Conservation (phyloP, 2,888 invertebrate genomes). For the Lycophotia porphyrea region DNA sequence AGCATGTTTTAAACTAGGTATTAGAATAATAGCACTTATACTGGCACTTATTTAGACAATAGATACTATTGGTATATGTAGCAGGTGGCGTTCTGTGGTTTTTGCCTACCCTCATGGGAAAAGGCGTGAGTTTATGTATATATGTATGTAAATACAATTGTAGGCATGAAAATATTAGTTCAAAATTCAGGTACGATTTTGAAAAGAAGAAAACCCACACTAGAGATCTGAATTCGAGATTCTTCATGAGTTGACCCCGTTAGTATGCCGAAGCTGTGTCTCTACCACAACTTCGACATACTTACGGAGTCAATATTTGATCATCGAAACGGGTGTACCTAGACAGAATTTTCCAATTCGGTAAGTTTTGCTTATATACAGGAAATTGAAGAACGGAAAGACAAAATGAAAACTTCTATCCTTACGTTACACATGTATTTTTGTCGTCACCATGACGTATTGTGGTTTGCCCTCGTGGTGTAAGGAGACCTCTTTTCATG, state of each 20-base stretch:
- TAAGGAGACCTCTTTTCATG: not conserved
- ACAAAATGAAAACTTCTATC: not conserved
- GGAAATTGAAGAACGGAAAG: not conserved
- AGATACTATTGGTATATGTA: not conserved
- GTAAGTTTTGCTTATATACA: not conserved
- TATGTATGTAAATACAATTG: too few species aligned
- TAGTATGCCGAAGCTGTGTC: not conserved
- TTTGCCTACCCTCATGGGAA: too few species aligned
- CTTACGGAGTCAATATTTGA: not conserved
- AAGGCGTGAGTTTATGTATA: too few species aligned
- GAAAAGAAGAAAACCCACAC: not conserved
- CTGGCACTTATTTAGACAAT: not conserved
- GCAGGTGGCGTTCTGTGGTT: too few species aligned
- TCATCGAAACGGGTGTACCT: not conserved
- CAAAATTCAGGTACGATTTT: not conserved
- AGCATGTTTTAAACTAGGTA: not conserved
- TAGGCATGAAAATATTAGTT: not conserved
- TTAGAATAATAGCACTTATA: not conserved
- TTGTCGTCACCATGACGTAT: not conserved
- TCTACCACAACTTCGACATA: not conserved
- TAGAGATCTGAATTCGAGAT: not conserved
- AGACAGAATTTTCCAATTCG: not conserved
- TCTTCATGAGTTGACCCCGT: not conserved
- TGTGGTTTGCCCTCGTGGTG: not conserved
- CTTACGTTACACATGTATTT: not conserved